These are phyloP conservation scores for Aelia acuminata DNA, from an alignment of 2,888 invertebrate genomes.

Conservation along the genomic window DNA sequence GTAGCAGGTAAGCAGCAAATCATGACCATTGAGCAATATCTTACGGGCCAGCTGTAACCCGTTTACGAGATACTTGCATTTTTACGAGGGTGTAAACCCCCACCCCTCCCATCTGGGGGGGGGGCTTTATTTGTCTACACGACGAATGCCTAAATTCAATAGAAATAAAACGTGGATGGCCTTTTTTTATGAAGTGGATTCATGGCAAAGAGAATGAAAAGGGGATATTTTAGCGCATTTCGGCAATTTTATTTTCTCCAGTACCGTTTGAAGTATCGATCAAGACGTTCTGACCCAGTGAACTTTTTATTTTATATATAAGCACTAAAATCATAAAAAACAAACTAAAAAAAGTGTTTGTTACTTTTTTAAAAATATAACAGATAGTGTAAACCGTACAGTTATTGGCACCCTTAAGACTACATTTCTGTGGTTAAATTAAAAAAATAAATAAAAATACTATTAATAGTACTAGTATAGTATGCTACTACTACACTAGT, in stretches of 20 bases:
- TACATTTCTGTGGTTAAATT: no score
- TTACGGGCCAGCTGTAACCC: slow-evolving; percentile 45
- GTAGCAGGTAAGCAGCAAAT: slow-evolving; percentile 41
- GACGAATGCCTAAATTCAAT: slow-evolving; percentile 50
- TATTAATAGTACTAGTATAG: no score
- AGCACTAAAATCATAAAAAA: background rate
- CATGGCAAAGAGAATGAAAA: slow-evolving; percentile 18
- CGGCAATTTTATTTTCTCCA: background rate
- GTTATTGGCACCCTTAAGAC: no score
- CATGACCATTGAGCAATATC: slow-evolving; percentile 51
- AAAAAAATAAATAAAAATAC: no score
- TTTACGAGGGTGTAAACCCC: slow-evolving; percentile 52
- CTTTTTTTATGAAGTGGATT: slow-evolving; percentile 38
- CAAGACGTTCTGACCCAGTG: background rate
- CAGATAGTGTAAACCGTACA: no score
- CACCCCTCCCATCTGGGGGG: background rate
- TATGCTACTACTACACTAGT: no score
- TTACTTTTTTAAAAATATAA: no score
- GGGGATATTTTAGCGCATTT: background rate
- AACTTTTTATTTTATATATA: background rate
- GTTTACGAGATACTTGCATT: slow-evolving; percentile 53
- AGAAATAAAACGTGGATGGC: slow-evolving; percentile 29
- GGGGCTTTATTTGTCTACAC: slow-evolving; percentile 51
- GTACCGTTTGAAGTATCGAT: background rate
- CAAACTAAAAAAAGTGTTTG: no score